phyloP scores from a whole-genome alignment of 2,888 invertebrate genomes.

The Eugnorisma glareosa region DNA sequence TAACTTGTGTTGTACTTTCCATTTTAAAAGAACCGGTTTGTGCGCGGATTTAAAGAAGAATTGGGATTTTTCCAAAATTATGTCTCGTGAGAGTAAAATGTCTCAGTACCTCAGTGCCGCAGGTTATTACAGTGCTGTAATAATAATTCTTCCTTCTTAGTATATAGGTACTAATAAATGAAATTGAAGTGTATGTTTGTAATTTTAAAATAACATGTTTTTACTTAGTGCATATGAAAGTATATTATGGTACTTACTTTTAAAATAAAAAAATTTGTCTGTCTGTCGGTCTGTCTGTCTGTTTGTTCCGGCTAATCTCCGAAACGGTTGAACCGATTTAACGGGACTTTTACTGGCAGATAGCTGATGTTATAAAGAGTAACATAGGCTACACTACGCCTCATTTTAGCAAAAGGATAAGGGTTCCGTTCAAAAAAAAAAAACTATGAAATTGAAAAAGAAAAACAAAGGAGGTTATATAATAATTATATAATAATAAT shows the following conservation, averaged over 20 bases:
- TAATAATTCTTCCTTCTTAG: neutral
- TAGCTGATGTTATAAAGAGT: neutral
- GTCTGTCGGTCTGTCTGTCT: no score
- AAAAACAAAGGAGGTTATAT: no score
- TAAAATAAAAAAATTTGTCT: no score
- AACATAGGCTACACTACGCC: no score
- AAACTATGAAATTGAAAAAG: no score
- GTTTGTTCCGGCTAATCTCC: neutral
- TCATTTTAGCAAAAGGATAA: no score
- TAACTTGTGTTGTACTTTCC: conserved; percentile 70
- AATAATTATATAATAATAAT: no score
- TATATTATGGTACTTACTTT: no score
- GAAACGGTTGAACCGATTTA: neutral
- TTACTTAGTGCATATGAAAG: neutral
- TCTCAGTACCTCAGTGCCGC: neutral
- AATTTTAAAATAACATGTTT: neutral
- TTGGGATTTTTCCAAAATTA: conserved; percentile 29
- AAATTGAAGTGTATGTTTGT: no score
- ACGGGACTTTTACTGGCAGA: neutral
- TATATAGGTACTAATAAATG: no score
- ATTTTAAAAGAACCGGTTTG: conserved; percentile 67
- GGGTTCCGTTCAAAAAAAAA: no score
- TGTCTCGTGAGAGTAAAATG: conserved; percentile 10
- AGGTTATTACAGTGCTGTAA: neutral
- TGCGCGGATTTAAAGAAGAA: conserved; percentile 5